phyloP scores from a whole-genome alignment of 2,888 invertebrate species.

The Polymixis lichenea region DNA sequence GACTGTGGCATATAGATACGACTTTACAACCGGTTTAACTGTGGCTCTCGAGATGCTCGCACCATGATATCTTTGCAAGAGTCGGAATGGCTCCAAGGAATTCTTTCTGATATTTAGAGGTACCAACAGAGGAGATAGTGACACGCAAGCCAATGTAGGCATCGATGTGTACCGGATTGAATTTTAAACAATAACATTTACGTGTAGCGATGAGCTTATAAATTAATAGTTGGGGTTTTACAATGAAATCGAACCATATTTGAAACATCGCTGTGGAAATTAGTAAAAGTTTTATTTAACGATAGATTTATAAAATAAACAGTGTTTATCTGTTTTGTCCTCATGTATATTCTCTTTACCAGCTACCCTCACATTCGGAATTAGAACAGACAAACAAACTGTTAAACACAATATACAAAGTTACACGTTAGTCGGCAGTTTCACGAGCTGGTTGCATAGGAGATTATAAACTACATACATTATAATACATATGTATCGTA shows the following conservation, averaged over 20 bases:
- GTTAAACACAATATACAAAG: constrained; percentile 56
- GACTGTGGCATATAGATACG: constrained; percentile 72
- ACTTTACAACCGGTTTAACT: constrained; percentile 72
- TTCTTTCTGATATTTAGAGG: constrained; percentile 71
- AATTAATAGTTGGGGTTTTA: constrained; percentile 35
- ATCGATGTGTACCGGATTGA: constrained; percentile 58
- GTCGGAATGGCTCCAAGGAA: constrained; percentile 67
- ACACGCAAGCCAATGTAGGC: constrained; percentile 69
- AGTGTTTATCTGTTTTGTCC: constrained; percentile 19
- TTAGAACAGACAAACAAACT: constrained; percentile 52
- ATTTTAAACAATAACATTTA: constrained; percentile 62
- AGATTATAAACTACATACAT: constrained; percentile 47
- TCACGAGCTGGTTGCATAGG: constrained; percentile 34
- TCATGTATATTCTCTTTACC: constrained; percentile 33
- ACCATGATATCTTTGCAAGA: constrained; percentile 70
- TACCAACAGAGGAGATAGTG: constrained; percentile 68
- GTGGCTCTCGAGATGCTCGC: constrained; percentile 66
- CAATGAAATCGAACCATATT: neutral
- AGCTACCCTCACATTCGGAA: constrained; percentile 31
- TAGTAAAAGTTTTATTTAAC: neutral
- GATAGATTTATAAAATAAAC: constrained; percentile 20
- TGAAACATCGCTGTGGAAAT: neutral
- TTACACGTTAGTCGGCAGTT: constrained; percentile 35
- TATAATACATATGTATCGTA: constrained; percentile 1
- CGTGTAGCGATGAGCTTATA: constrained; percentile 35